Evolutionary conservation across 2,797 vertebrate genomes (phyloP), one percentile per base, ranked within the genome.

Genomic region (Bovichtus diacanthus): DNA sequence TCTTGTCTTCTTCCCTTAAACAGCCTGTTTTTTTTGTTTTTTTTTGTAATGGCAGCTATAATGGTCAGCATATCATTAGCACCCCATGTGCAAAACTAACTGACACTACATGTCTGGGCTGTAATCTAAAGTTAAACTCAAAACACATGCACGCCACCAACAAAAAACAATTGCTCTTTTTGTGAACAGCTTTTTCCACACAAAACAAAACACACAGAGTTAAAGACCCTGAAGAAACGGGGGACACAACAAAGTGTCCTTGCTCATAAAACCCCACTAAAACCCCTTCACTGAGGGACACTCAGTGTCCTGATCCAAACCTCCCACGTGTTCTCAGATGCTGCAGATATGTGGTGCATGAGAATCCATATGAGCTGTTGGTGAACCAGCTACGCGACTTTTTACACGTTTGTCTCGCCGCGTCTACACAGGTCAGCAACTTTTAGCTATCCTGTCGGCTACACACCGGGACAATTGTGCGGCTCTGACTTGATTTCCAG

Each of bases 261-360:
- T 49, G 18, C 31, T 61, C 54, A 9, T 59, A 53, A 9, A 21
- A 46, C 12, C 72, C 19, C 23, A 31, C 31, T 70, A 49, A 66
- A 83, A 39, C 16, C 38, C 23, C 70, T 79, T 85, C 18, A 68
- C 1, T 54, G 61, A 15, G 55, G 66, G 69, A 50, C 70, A 27
- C 34, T 21, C 0, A 55, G 43, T 44, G 25, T 39, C 25, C 2
- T 64, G 47, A 71, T 44, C 6, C 18, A 44, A 47, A 50, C 6
- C 41, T 23, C 47, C 29, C 39, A 19, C 11, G 23, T 49, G 50
- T 18, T 51, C 23, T 16, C n/a, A 61, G 27, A 12, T 43, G 47
- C 23, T n/a, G n/a, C n/a, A 18, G n/a, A 36, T 41, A 36, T 38
- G 27, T 34, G 50, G 62, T 55, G 19, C 39, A 38, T 46, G n/a